Evolutionary conservation across 2,797 vertebrate genomes (phyloP).

Genomic region (Selene dorsalis): DNA sequence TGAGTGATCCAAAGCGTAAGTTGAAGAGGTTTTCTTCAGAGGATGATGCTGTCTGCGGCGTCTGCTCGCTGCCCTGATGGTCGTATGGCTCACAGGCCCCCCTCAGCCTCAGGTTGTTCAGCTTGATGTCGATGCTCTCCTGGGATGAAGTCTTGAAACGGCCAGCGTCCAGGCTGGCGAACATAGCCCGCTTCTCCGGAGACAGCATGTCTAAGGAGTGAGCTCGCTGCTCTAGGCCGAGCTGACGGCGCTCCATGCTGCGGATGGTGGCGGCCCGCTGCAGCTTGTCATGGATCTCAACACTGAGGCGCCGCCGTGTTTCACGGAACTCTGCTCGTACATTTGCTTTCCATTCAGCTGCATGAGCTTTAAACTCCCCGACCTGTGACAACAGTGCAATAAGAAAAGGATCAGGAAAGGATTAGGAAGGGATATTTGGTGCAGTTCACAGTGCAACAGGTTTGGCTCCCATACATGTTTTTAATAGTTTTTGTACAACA

Average conservation of each 20-base stretch:
- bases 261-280: constrained; percentile 96
- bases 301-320: constrained; percentile 92
- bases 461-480: not conserved
- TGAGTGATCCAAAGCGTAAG: constrained; percentile 91
- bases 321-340: constrained; percentile 96
- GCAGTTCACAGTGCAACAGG: not conserved
- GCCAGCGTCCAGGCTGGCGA: constrained; percentile 91
- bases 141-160: constrained; percentile 96
- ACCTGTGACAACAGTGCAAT: constrained; percentile 83
- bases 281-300: constrained; percentile 97
- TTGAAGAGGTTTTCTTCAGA: constrained; percentile 97
- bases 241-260: constrained; percentile 96
- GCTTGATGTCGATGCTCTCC: constrained; percentile 96
- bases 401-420: not conserved
- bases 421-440: not conserved
- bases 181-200: constrained; percentile 94
- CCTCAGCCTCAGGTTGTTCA: constrained; percentile 94
- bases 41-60: constrained; percentile 79
- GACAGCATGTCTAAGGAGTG: constrained; percentile 98
- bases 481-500: not conserved
- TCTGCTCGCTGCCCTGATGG: constrained; percentile 78
- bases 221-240: constrained; percentile 95
- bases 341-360: constrained; percentile 98
- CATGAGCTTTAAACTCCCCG: constrained; percentile 97
- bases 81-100: constrained; percentile 86